Evolutionary conservation across 2,888 invertebrate species (phyloP).

Genomic region (Zaprionus bogoriensis): DNA sequence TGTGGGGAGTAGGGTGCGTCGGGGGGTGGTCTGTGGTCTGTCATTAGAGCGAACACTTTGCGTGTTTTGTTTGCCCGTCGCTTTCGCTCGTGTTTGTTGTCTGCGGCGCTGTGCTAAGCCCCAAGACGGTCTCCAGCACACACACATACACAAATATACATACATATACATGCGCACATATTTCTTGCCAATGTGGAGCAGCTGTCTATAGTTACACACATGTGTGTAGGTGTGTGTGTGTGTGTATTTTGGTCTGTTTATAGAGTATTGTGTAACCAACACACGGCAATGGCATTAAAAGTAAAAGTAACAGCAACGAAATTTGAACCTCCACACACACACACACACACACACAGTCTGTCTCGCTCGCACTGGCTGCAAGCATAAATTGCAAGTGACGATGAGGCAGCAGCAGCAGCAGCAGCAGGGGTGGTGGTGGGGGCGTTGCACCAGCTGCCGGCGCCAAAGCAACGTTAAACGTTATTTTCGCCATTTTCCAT

Average conservation of each 20-base stretch:
- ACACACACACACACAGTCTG: not conserved
- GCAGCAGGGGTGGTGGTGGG: not conserved
- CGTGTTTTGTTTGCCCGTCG: conserved; percentile 28
- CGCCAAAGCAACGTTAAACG: conserved; percentile 72
- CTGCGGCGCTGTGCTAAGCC: conserved; percentile 35
- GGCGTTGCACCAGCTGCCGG: conserved; percentile 39
- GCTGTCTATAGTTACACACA: conserved; percentile 66
- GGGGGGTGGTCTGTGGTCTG: conserved; percentile 9
- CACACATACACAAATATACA: conserved; percentile 9
- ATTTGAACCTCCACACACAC: conserved; percentile 1
- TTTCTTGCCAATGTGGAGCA: conserved; percentile 60
- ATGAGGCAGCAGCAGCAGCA: conserved; percentile 17
- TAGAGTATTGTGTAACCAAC: conserved; percentile 55
- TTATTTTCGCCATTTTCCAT: conserved; percentile 67
- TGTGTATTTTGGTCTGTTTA: conserved; percentile 49
- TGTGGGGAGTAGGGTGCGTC: not conserved
- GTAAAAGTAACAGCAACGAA: conserved; percentile 45
- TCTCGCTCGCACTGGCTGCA: conserved; percentile 20
- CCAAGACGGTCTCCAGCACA: conserved; percentile 40
- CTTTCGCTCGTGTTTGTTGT: conserved; percentile 1
- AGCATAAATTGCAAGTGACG: conserved; percentile 60
- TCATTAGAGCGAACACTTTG: conserved; percentile 5
- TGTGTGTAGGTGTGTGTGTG: conserved; percentile 28
- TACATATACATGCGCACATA: not conserved
- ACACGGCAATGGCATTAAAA: conserved; percentile 60